These are phyloP conservation scores for Rhodinocichla rosea DNA, from an alignment of 2,113 vertebrate genomes.

Conservation along the genomic window DNA sequence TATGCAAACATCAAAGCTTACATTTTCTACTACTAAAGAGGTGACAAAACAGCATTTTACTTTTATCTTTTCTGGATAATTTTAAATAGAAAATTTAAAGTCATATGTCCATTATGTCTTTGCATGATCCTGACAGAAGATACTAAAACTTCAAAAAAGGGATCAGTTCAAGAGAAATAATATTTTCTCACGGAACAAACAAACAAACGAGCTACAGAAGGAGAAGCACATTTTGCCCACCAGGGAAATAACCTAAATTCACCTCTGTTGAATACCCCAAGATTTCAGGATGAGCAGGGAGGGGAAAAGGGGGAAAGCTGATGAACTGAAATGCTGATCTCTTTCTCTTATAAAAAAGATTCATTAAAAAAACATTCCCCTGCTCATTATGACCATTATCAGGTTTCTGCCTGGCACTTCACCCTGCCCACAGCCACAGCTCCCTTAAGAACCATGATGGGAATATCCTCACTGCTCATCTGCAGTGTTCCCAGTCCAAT, in stretches of 20 bases:
- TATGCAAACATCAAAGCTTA: background rate
- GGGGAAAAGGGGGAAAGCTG: background rate
- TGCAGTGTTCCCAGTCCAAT: background rate
- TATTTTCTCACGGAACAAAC: background rate
- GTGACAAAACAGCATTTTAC: background rate
- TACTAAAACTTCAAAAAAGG: background rate
- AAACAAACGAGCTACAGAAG: background rate
- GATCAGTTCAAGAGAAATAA: background rate
- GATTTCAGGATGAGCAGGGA: background rate
- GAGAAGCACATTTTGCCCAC: background rate
- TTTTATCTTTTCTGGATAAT: background rate
- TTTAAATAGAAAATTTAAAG: background rate
- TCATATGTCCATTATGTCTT: background rate
- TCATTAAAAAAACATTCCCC: background rate
- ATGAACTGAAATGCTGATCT: background rate
- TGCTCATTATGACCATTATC: background rate
- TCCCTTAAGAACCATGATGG: rapidly evolving
- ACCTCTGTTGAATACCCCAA: background rate
- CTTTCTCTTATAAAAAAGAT: background rate
- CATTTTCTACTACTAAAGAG: background rate
- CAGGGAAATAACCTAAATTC: background rate
- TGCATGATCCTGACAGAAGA: background rate
- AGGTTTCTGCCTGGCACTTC: background rate
- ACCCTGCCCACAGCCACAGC: background rate
- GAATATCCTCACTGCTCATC: background rate